Evolutionary conservation across 1,140 invertebrate species (phyloP).

Genomic region (Globodera rostochiensis): DNA sequence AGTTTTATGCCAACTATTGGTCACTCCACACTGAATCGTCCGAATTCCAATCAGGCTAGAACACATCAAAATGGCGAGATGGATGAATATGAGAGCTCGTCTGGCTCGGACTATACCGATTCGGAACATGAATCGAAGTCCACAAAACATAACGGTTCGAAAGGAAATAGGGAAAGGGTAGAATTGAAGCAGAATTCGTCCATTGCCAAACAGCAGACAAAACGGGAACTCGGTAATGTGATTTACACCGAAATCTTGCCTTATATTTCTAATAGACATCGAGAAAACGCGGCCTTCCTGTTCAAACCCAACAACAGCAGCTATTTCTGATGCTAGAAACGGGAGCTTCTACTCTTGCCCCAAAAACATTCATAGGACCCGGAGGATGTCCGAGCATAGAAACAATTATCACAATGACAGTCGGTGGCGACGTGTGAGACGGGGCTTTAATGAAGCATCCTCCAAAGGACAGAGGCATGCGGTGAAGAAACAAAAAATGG

Average conservation of each 20-base stretch:
- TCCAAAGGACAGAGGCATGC: not conserved
- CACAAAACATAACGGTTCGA: not conserved
- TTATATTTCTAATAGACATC: not conserved
- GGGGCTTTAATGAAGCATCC: not conserved
- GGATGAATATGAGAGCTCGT: not conserved
- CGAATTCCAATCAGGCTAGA: not conserved
- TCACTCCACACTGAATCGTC: not conserved
- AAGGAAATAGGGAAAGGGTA: not conserved
- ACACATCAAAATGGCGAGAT: no score
- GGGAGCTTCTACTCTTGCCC: not conserved
- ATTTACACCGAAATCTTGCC: not conserved
- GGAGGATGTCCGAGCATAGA: not conserved
- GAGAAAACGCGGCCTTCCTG: not conserved
- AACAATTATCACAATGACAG: not conserved
- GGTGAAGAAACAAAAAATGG: slow-evolving; percentile 5
- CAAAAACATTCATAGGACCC: not conserved
- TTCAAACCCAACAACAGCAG: not conserved
- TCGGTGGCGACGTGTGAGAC: not conserved
- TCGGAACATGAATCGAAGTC: not conserved
- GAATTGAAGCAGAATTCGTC: not conserved
- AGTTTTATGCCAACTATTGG: not conserved
- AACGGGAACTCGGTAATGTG: not conserved
- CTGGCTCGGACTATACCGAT: not conserved
- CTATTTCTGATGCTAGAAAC: not conserved
- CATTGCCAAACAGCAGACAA: not conserved